phyloP scores from a whole-genome alignment of 2,797 vertebrate genomes.

The Crocodylus rhombifer region DNA sequence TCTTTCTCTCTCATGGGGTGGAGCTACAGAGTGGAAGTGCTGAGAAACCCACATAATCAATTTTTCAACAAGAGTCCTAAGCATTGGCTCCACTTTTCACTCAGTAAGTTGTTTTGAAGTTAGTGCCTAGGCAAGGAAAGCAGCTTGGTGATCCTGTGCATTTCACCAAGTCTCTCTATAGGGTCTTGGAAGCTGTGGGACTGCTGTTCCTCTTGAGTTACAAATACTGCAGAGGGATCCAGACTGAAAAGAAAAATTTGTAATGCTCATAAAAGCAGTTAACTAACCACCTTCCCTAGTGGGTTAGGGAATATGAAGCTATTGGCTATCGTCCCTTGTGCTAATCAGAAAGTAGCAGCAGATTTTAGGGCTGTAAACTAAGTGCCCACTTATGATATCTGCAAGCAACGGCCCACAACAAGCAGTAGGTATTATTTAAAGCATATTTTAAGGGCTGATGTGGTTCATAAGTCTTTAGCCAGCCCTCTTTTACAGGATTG shows the following conservation, averaged over 20 bases:
- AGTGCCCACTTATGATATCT: conserved; percentile 28
- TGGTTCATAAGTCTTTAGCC: not conserved
- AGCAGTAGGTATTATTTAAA: not conserved
- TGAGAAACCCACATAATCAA: accelerated
- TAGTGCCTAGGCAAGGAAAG: not conserved
- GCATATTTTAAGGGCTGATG: not conserved
- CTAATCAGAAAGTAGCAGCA: not conserved
- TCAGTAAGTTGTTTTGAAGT: not conserved
- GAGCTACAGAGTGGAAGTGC: not conserved
- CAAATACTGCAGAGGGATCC: not conserved
- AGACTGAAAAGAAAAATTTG: not conserved
- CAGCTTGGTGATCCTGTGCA: not conserved
- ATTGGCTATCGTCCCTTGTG: not conserved
- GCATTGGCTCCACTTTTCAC: not conserved
- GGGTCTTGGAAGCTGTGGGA: not conserved
- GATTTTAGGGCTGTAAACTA: not conserved
- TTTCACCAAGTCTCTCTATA: not conserved
- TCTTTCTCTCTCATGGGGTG: not conserved
- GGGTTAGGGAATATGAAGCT: not conserved
- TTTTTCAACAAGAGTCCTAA: accelerated
- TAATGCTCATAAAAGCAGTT: not conserved
- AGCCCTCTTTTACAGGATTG: not conserved
- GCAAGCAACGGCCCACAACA: not conserved
- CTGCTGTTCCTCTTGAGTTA: not conserved
- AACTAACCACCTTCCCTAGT: too few species aligned